A percentile compares a stretch with the other conserved stretches of the same genome.
Evolutionary conservation across 1,140 invertebrate species (phyloP).

Genomic region (Gryon sp.): DNA sequence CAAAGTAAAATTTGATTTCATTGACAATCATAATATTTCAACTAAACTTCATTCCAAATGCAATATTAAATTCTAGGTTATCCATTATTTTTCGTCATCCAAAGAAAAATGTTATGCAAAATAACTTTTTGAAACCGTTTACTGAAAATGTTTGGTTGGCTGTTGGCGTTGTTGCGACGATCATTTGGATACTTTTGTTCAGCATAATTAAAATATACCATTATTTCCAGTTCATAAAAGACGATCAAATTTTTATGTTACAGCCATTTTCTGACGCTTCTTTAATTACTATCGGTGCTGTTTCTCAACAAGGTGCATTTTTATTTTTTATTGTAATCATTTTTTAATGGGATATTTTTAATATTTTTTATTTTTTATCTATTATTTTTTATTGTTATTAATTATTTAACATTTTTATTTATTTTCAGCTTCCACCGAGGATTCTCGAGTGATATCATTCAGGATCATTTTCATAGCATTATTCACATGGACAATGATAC

Average conservation of each 20-base stretch:
- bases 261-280: constrained; percentile 62
- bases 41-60: not conserved
- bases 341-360: not conserved
- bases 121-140: constrained; percentile 75
- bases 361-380: too few species aligned
- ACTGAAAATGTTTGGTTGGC: constrained; percentile 64
- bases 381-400: too few species aligned
- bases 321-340: not conserved
- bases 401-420: too few species aligned
- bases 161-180: constrained; percentile 33
- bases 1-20: constrained; percentile 76
- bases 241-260: constrained; percentile 7
- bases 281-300: constrained; percentile 75
- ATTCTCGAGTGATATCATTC: constrained; percentile 78
- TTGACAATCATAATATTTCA: too few species aligned
- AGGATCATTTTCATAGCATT: constrained; percentile 82
- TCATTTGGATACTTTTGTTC: constrained; percentile 65
- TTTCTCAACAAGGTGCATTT: constrained; percentile 80
- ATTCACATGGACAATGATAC: constrained; percentile 82
- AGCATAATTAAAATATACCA: constrained; percentile 50
- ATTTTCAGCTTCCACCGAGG: constrained; percentile 60
- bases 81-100: constrained; percentile 84
- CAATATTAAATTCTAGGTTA: constrained; percentile 71
- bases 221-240: constrained; percentile 1
- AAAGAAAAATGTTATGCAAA: constrained; percentile 80